Conservation (phyloP, 2,888 invertebrate species). For the Dryadula phaetusa region DNA sequence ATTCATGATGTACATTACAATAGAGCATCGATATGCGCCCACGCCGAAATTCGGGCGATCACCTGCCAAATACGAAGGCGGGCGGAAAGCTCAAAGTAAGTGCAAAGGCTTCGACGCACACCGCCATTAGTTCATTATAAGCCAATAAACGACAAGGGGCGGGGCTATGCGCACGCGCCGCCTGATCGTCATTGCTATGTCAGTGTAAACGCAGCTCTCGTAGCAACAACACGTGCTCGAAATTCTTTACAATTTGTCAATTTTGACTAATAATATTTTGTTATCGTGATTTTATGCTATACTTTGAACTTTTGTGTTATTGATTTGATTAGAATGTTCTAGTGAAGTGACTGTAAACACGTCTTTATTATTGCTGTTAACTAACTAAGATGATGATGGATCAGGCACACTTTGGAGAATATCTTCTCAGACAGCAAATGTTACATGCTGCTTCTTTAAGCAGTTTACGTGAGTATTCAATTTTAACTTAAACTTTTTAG, state of each 20-base stretch:
- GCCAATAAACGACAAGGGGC: slow-evolving; percentile 68
- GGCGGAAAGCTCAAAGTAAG: slow-evolving; percentile 71
- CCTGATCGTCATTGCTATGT: slow-evolving; percentile 59
- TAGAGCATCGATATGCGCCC: slow-evolving; percentile 56
- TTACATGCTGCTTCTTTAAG: slow-evolving; percentile 77
- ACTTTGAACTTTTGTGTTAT: slow-evolving; percentile 46
- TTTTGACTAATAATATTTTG: slow-evolving; percentile 66
- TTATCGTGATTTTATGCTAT: slow-evolving; percentile 53
- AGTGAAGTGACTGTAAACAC: slow-evolving; percentile 67
- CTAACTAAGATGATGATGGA: slow-evolving; percentile 75
- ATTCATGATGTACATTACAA: slow-evolving; percentile 40
- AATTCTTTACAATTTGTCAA: slow-evolving; percentile 58
- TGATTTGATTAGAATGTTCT: slow-evolving; percentile 56
- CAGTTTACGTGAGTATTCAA: slow-evolving; percentile 70
- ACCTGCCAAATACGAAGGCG: slow-evolving; percentile 72
- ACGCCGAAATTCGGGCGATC: slow-evolving; percentile 67
- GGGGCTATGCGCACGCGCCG: slow-evolving; percentile 77
- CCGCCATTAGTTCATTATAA: slow-evolving; percentile 62
- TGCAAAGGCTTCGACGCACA: slow-evolving; percentile 64
- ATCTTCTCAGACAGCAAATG: slow-evolving; percentile 81
- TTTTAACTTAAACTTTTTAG: background rate
- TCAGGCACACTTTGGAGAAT: slow-evolving; percentile 79
- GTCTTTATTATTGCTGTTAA: slow-evolving; percentile 49
- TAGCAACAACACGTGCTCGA: slow-evolving; percentile 60
- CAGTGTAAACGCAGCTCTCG: slow-evolving; percentile 79